Percentiles rank a stretch among this genome's conserved stretches.
These are phyloP conservation scores for Ophion ellenae DNA, from an alignment of 2,888 invertebrate species.

Conservation along the genomic window DNA sequence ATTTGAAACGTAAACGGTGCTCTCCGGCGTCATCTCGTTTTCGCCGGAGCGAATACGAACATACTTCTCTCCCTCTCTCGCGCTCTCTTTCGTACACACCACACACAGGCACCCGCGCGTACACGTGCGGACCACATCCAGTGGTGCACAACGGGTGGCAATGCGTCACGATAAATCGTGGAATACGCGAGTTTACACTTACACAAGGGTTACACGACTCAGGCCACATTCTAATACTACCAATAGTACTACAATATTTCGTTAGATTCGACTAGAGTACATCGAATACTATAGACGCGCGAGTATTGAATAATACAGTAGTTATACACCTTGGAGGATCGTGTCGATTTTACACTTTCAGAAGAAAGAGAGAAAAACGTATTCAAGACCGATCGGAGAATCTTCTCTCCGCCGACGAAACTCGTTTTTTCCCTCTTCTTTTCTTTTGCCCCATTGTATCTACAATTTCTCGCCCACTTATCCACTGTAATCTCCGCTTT, in stretches of 20 bases:
- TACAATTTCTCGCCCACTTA: conserved; percentile 39
- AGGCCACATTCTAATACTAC: conserved; percentile 24
- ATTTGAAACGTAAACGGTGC: conserved; percentile 68
- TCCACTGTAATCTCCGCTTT: conserved; percentile 36
- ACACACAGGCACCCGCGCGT: conserved; percentile 15
- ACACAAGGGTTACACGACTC: neutral
- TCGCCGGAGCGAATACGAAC: conserved; percentile 38
- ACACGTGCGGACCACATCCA: conserved; percentile 14
- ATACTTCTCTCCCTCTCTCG: conserved; percentile 9
- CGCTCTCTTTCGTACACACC: conserved; percentile 21
- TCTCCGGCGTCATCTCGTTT: conserved; percentile 59
- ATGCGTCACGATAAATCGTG: conserved; percentile 39
- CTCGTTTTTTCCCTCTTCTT: neutral
- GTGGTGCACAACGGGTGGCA: conserved; percentile 25
- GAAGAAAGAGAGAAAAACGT: conserved; percentile 23
- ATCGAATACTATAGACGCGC: conserved; percentile 65
- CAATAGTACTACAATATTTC: conserved; percentile 52
- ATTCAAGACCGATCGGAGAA: neutral
- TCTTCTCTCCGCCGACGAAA: conserved; percentile 4
- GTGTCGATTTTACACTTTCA: neutral
- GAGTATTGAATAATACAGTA: conserved; percentile 51
- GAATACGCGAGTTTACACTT: conserved; percentile 32
- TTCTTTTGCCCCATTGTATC: conserved; percentile 40
- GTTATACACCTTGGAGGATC: conserved; percentile 32
- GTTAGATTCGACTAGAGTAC: conserved; percentile 66